Conservation (phyloP, 2,888 invertebrate species). For the Eurytoma adleriae region DNA sequence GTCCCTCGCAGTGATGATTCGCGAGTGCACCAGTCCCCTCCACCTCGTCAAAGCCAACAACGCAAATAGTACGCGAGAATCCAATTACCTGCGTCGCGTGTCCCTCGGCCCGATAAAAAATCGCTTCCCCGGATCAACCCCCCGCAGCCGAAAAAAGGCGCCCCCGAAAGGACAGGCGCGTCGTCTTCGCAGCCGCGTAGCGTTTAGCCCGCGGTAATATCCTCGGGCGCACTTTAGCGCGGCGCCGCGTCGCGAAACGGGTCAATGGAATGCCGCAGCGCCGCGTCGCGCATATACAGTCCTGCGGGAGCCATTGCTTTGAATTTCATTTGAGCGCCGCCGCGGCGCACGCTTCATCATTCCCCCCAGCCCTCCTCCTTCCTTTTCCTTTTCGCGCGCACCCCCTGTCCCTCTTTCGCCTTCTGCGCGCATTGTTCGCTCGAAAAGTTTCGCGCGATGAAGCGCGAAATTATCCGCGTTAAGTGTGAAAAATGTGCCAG, state of each 20-base stretch:
- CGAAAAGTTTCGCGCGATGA: not conserved
- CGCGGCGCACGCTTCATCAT: constrained; percentile 11
- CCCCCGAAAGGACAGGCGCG: no score
- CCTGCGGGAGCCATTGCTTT: constrained; percentile 37
- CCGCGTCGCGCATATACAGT: not conserved
- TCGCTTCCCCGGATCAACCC: no score
- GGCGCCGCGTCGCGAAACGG: constrained; percentile 15
- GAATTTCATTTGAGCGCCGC: constrained; percentile 18
- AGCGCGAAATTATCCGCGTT: not conserved
- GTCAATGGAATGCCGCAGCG: not conserved
- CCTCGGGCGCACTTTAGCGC: not conserved
- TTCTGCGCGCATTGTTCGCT: not conserved
- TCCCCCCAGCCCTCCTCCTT: not conserved
- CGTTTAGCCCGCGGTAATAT: no score
- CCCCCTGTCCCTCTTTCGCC: not conserved
- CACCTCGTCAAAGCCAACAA: no score
- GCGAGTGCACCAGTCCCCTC: no score
- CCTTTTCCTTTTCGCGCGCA: not conserved
- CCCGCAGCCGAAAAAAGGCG: no score
- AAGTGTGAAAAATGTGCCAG: not conserved
- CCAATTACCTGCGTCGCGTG: no score
- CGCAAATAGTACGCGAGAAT: no score
- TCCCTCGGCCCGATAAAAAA: no score
- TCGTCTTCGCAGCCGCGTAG: no score
- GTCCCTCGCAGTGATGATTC: no score